Conservation (phyloP, 2,113 vertebrate genomes). For the Ceuthmochares aereus region DNA sequence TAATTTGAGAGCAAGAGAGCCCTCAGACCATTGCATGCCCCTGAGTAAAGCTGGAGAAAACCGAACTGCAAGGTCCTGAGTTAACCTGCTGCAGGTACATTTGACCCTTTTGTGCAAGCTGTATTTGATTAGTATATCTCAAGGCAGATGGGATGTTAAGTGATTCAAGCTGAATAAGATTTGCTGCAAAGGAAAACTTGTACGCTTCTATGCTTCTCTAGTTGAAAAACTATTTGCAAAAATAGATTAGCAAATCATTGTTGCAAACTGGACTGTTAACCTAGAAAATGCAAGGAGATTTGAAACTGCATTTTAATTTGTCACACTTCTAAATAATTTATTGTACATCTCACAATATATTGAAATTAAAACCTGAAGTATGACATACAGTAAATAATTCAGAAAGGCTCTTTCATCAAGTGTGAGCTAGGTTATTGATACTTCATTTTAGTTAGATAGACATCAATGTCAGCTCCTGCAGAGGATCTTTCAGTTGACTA, state of each 20-base stretch:
- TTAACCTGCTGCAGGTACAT: neutral
- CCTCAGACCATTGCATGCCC: neutral
- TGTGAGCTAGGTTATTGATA: slow-evolving; percentile 74
- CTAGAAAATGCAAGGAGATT: neutral
- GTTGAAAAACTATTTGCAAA: neutral
- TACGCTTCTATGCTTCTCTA: neutral
- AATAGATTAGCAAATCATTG: neutral
- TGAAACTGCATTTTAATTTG: slow-evolving; percentile 51
- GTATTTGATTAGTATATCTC: slow-evolving; percentile 1
- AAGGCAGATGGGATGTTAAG: slow-evolving; percentile 42
- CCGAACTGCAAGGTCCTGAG: fast-evolving
- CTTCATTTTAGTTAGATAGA: slow-evolving; percentile 62
- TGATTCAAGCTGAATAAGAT: slow-evolving; percentile 51
- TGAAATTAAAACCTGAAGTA: slow-evolving; percentile 75
- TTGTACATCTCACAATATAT: slow-evolving; percentile 51
- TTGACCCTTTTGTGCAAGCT: slow-evolving; percentile 39
- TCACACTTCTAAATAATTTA: slow-evolving; percentile 48
- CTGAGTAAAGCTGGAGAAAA: neutral
- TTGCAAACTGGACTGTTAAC: neutral
- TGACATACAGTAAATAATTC: slow-evolving; percentile 82
- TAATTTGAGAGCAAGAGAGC: neutral
- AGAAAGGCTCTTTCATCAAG: slow-evolving; percentile 76
- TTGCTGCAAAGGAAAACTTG: slow-evolving; percentile 39
- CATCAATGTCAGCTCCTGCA: neutral
- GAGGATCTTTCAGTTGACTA: slow-evolving; percentile 19